Evolutionary conservation across 1,140 invertebrate species (phyloP), one percentile per base, ranked within the genome.

Genomic region (Brachionus asplanchnoidis): DNA sequence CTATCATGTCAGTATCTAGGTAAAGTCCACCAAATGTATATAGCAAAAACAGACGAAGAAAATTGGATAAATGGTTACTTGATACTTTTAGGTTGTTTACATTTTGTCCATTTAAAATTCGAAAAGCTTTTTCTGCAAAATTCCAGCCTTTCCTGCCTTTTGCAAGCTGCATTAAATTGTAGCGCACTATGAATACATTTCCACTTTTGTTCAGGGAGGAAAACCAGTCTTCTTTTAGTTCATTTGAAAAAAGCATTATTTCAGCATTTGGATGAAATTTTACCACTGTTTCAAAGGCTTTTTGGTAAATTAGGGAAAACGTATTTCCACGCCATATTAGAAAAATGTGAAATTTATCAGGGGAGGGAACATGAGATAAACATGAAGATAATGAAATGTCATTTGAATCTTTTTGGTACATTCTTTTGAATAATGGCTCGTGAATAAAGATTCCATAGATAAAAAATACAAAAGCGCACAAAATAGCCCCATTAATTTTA

Each of bases 201-300:
- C 36, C 36, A 40, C n/a, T 17, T 40, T 73, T 42, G n/a, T 42
- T 73, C 11, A 73, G 20, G 8, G 36, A 6, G 0, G 9, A 40
- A 20, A 73, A 42, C 40, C 32, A 20, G 5, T 36, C 32, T 42
- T 20, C 4, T 17, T 73, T 14, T 7, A 73, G 17, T 20, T 73
- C 68, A 42, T 73, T 73, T 73, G 68, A 73, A 73, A 44, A 73
- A n/a, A 73, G 14, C 40, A 73, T 42, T 20, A 73, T 42, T 42
- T 73, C 68, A 42, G 32, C 28, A 17, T 73, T 44, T 20, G 68
- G 68, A 73, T 73, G 68, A 73, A 42, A 42, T 20, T 40, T 42
- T 20, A 73, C 36, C 3, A 73, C 9, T n/a, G 68, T 73, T 42
- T 42, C 14, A 9, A 73, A 73, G 4, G 32, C 11, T 42, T 73